Conservation (phyloP, 2,113 vertebrate species). For the Charadrius vociferus region DNA sequence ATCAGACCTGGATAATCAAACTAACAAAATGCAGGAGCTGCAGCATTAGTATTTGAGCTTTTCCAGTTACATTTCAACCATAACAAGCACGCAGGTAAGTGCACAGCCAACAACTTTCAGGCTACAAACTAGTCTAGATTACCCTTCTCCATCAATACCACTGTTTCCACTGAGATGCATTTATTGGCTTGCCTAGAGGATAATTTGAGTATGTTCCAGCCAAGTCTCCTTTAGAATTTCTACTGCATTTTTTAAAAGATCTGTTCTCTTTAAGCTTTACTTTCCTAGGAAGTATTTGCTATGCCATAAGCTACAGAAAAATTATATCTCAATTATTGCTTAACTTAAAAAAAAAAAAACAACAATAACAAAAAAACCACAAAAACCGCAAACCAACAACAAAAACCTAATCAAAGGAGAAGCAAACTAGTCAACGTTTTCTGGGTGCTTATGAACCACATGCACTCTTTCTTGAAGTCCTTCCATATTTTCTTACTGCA, state of each 20-base stretch:
- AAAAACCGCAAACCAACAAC: background rate
- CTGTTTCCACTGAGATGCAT: background rate
- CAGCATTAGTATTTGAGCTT: background rate
- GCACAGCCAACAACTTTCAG: background rate
- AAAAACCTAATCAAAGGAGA: background rate
- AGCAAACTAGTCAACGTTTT: background rate
- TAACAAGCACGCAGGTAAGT: accelerated
- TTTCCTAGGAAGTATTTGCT: background rate
- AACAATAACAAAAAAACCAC: background rate
- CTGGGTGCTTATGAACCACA: background rate
- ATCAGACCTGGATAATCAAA: background rate
- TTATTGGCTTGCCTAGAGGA: background rate
- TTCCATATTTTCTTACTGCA: background rate
- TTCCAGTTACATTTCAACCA: background rate
- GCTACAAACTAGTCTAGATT: background rate
- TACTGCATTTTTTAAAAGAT: background rate
- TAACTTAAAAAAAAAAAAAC: background rate
- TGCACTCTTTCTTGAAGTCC: background rate
- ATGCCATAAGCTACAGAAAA: background rate
- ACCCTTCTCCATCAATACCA: background rate
- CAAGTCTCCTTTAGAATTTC: background rate
- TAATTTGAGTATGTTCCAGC: background rate
- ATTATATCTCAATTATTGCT: background rate
- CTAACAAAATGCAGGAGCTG: background rate
- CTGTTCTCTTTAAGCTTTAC: background rate